phyloP scores from a whole-genome alignment of 2,797 vertebrate genomes.

The Myripristis murdjan region DNA sequence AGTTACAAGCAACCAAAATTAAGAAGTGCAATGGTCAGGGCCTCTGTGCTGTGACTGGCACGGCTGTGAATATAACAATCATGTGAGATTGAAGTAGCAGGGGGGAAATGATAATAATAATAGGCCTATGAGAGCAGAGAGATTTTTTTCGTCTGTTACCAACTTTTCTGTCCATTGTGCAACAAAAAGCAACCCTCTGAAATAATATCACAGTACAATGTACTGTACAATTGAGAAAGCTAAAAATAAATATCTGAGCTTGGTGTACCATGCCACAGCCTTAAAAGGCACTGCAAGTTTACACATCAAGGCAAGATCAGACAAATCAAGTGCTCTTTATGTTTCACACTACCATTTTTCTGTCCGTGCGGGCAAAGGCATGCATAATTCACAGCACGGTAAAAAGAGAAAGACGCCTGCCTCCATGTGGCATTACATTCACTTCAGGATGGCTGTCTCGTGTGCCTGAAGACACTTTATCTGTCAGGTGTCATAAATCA shows the following conservation, averaged over 20 bases:
- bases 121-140: too few species aligned
- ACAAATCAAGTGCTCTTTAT: slow-evolving; percentile 25
- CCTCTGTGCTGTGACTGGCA: too few species aligned
- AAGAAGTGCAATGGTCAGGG: too few species aligned
- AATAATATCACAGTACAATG: slow-evolving; percentile 7
- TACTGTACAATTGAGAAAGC: too few species aligned
- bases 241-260: background rate
- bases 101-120: too few species aligned
- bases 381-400: slow-evolving; percentile 45
- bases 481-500: slow-evolving; percentile 67
- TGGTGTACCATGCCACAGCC: background rate
- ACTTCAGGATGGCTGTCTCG: slow-evolving; percentile 45
- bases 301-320: slow-evolving; percentile 35
- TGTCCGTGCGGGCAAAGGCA: slow-evolving; percentile 28
- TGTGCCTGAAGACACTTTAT: slow-evolving; percentile 60
- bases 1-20: too few species aligned
- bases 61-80: too few species aligned
- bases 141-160: background rate
- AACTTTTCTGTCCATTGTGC: background rate
- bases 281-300: background rate
- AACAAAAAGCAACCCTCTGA: background rate
- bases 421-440: slow-evolving; percentile 46
- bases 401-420: slow-evolving; percentile 49
- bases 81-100: too few species aligned
- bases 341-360: slow-evolving; percentile 25